A percentile compares a stretch with the other conserved stretches of the same genome.
Evolutionary conservation across 2,888 invertebrate species (phyloP).

Genomic region (Drosophila fulvimacula): DNA sequence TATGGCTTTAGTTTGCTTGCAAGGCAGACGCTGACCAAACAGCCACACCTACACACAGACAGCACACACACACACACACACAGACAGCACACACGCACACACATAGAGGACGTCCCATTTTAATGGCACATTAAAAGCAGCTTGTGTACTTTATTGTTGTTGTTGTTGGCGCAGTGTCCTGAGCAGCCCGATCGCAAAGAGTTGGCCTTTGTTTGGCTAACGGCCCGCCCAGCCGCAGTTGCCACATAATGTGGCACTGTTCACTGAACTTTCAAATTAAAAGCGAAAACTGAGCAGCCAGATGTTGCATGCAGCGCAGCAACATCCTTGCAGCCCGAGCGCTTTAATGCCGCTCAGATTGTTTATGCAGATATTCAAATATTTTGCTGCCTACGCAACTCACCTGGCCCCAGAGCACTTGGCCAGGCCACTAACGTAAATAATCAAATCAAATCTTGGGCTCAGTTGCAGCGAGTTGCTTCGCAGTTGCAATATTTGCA

Average conservation of each 20-base stretch:
- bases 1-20: constrained; percentile 76
- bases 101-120: constrained; percentile 46
- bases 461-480: constrained; percentile 9
- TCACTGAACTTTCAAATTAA: constrained; percentile 71
- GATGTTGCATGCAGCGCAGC: constrained; percentile 39
- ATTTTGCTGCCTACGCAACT: background rate
- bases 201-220: constrained; percentile 53
- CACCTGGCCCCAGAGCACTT: background rate
- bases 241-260: constrained; percentile 65
- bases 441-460: constrained; percentile 15
- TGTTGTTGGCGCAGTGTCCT: constrained; percentile 23
- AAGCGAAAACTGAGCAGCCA: constrained; percentile 63
- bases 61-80: constrained; percentile 26
- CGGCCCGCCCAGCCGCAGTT: constrained; percentile 33
- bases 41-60: constrained; percentile 50
- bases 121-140: constrained; percentile 78
- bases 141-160: constrained; percentile 63
- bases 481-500: constrained; percentile 42
- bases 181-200: constrained; percentile 44
- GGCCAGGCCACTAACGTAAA: background rate
- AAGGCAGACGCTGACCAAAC: constrained; percentile 60
- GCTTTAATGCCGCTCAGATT: background rate
- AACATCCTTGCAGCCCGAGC: too few species aligned
- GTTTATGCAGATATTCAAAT: background rate
- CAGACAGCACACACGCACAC: constrained; percentile 24